A percentile compares a stretch with the other conserved stretches of the same genome.
Conservation (phyloP, 2,888 invertebrate genomes). For the Phlogophora meticulosa region DNA sequence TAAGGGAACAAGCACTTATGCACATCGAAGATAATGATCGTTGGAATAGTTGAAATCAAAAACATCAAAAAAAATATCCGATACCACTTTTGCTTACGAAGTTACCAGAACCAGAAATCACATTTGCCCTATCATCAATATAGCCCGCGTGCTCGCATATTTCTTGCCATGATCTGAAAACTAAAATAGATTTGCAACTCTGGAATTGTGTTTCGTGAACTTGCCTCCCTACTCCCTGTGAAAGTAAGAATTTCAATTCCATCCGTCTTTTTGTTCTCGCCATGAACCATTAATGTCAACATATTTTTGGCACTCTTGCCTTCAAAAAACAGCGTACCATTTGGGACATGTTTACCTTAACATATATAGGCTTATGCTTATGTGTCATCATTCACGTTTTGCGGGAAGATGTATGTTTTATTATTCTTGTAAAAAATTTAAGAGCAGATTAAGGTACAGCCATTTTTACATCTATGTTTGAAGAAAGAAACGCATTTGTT, state of each 20-base stretch:
- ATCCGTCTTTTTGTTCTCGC: constrained; percentile 47
- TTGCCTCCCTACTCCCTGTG: constrained; percentile 29
- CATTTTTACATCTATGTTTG: constrained; percentile 10
- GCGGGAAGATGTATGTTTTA: constrained; percentile 48
- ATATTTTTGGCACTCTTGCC: constrained; percentile 58
- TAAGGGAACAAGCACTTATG: neutral
- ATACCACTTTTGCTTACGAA: neutral
- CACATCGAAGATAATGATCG: neutral
- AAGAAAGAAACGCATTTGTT: neutral
- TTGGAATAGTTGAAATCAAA: neutral
- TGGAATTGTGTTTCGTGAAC: constrained; percentile 53
- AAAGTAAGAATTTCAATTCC: constrained; percentile 59
- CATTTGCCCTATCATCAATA: constrained; percentile 23
- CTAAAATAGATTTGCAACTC: constrained; percentile 58
- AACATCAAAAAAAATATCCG: neutral
- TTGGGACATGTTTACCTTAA: constrained; percentile 56
- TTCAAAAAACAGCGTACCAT: constrained; percentile 51
- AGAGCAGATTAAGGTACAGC: constrained; percentile 13
- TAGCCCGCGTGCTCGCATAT: neutral
- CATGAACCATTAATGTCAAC: constrained; percentile 60
- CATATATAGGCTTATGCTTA: constrained; percentile 53
- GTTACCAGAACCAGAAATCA: constrained; percentile 15
- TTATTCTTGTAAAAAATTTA: constrained; percentile 42
- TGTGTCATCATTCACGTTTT: constrained; percentile 59
- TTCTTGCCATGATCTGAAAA: constrained; percentile 34